Base-by-base conservation (phyloP, 2,797 vertebrate species). In the Chloroceryle inda region DNA sequence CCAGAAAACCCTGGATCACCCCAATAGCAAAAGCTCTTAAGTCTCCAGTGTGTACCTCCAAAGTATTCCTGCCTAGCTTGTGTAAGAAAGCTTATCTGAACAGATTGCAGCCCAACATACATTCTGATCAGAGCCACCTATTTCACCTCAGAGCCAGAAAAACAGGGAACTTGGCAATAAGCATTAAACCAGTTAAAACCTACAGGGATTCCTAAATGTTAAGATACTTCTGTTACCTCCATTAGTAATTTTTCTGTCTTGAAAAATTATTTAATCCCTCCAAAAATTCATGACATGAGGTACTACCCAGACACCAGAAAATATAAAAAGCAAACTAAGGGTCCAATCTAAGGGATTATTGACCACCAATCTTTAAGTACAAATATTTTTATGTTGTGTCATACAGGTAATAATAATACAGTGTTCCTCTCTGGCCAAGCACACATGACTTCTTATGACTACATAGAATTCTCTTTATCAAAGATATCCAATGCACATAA, bases 21-120 rank as follows among this genome's bases (percentile, higher is more conserved):
- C 17, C 50, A 83, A 33, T 0, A 76, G 40, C 35, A 92, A 56
- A 63, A 59, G 40, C 21, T 49, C 31, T 75, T 20, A 11, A 63
- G n/a, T 44, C 18, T 64, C 55, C 40, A 52, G 0, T 1, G 4
- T 6, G 18, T 8, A 21, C 5, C 37, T 53, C 27, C 42, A 52
- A 79, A 76, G 17, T 18, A 42, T 12, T 55, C 45, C 59, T 55
- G 40, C 59, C 55, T 9, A 72, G 21, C 7, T 72, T 40, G 19
- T 23, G 67, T 21, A 50, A 38, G 35, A 82, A 85, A 44, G 6
- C 8, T 71, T 42, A 92, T 26, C 29, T 73, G 29, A 88, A 72
- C 21, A 64, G 31, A 35, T 14, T 68, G 19, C 19, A 73, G 27
- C 15, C 11, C 58, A 62, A 29, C 0, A 0, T 13, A 45, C 11